phyloP scores from a whole-genome alignment of 92 coral and sea anemone genomes.

The Zoanthus sansibaricus region DNA sequence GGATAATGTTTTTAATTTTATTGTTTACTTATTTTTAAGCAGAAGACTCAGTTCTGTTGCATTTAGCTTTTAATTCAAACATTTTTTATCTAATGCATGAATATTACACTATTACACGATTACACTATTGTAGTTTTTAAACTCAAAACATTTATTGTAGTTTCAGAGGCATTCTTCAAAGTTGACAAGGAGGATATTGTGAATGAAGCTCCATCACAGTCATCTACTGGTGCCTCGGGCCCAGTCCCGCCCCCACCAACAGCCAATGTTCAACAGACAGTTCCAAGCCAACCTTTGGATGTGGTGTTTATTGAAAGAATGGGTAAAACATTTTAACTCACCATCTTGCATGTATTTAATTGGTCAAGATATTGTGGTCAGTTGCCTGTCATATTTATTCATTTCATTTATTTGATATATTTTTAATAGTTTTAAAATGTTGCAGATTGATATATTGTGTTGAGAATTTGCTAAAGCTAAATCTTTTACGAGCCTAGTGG shows the following conservation, averaged over 20 bases:
- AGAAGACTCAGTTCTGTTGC: background rate
- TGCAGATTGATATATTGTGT: no score
- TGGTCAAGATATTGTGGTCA: no score
- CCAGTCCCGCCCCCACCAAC: constrained; percentile 81
- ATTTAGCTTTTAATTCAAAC: background rate
- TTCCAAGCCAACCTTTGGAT: constrained; percentile 95
- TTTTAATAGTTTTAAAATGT: no score
- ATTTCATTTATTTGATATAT: no score
- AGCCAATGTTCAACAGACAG: constrained; percentile 66
- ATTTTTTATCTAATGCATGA: no score
- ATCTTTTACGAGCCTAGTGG: no score
- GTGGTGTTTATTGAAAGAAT: constrained; percentile 91
- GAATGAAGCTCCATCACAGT: constrained; percentile 64
- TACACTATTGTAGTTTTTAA: background rate
- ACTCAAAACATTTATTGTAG: constrained; percentile 42
- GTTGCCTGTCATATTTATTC: no score
- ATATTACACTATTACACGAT: no score
- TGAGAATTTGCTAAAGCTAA: no score
- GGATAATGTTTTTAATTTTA: background rate
- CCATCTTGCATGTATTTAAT: no score
- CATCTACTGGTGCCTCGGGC: constrained; percentile 51
- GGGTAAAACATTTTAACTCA: constrained; percentile 54
- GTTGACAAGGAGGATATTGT: constrained; percentile 98
- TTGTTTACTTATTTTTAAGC: background rate
- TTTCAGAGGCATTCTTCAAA: constrained; percentile 84